A percentile compares a stretch with the other conserved stretches of the same genome.
These are phyloP conservation scores for Hiodon alosoides DNA, from an alignment of 2,113 vertebrate genomes.

Conservation along the genomic window DNA sequence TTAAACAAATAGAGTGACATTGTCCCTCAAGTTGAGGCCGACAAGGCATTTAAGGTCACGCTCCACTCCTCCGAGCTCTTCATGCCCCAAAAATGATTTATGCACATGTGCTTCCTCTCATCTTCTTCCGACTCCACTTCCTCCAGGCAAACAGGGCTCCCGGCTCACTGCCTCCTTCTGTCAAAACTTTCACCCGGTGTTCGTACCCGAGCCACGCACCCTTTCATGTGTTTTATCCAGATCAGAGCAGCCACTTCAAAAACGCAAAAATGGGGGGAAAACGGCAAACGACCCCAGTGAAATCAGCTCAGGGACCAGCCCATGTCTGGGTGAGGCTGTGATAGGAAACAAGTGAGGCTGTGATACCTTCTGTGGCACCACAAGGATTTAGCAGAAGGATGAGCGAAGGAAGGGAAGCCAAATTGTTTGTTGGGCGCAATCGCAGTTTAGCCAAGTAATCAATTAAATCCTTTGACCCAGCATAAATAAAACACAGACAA, in stretches of 20 bases:
- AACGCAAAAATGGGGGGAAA: background rate
- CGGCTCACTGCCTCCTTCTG: slow-evolving; percentile 10
- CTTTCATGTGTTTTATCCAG: slow-evolving; percentile 7
- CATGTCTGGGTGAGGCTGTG: background rate
- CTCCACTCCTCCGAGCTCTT: slow-evolving; percentile 7
- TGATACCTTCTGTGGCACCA: background rate
- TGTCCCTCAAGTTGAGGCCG: background rate
- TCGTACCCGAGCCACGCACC: background rate
- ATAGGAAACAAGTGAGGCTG: background rate
- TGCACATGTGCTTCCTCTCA: slow-evolving; percentile 7
- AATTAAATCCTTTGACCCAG: too few species aligned
- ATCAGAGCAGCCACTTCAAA: background rate
- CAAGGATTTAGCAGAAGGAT: background rate
- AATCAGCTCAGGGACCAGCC: background rate
- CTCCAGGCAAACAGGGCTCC: background rate
- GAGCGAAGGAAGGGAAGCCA: background rate
- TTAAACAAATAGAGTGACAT: slow-evolving; percentile 16
- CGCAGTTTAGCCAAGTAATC: too few species aligned
- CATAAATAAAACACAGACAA: too few species aligned
- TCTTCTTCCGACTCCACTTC: background rate
- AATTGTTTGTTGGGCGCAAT: too few species aligned
- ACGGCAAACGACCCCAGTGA: background rate
- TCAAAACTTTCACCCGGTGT: background rate
- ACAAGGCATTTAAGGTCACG: slow-evolving; percentile 24
- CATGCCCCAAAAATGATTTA: slow-evolving; percentile 18